A percentile compares a stretch with the other conserved stretches of the same genome.
These are phyloP conservation scores for Epinephelus lanceolatus DNA, from an alignment of 2,113 vertebrate genomes.

Conservation along the genomic window DNA sequence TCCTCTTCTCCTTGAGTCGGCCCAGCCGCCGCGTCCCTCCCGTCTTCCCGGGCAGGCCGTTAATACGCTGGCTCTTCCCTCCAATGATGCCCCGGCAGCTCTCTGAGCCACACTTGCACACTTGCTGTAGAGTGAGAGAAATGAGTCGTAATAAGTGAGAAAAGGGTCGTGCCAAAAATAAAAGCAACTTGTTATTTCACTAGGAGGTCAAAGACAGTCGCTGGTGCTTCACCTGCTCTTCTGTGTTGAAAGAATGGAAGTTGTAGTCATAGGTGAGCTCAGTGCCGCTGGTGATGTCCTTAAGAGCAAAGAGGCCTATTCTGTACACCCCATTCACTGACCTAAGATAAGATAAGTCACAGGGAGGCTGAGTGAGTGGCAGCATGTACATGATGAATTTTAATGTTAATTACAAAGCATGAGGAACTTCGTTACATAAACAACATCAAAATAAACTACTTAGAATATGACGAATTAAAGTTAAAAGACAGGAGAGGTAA, in stretches of 20 bases:
- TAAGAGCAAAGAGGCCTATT: slow-evolving; percentile 96
- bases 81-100: slow-evolving; percentile 98
- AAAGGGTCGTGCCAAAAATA: neutral
- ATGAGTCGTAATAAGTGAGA: neutral
- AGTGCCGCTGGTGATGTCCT: slow-evolving; percentile 93
- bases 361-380: neutral
- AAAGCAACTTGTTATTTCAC: neutral
- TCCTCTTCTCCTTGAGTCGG: slow-evolving; percentile 95
- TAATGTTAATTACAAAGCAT: neutral
- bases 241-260: slow-evolving; percentile 98
- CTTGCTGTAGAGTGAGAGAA: slow-evolving; percentile 87
- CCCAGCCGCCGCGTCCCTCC: slow-evolving; percentile 88
- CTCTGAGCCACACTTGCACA: slow-evolving; percentile 95
- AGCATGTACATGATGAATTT: neutral
- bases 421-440: neutral
- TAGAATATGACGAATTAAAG: neutral
- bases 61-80: slow-evolving; percentile 96
- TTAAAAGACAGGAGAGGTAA: neutral
- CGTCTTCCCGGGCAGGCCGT: slow-evolving; percentile 89
- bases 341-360: slow-evolving; percentile 79
- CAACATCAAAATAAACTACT: neutral
- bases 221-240: slow-evolving; percentile 90
- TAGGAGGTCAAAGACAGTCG: neutral
- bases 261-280: slow-evolving; percentile 99
- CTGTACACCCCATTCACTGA: slow-evolving; percentile 98